phyloP scores from a whole-genome alignment of 1,140 invertebrate species.

The Macrobrachium rosenbergii region DNA sequence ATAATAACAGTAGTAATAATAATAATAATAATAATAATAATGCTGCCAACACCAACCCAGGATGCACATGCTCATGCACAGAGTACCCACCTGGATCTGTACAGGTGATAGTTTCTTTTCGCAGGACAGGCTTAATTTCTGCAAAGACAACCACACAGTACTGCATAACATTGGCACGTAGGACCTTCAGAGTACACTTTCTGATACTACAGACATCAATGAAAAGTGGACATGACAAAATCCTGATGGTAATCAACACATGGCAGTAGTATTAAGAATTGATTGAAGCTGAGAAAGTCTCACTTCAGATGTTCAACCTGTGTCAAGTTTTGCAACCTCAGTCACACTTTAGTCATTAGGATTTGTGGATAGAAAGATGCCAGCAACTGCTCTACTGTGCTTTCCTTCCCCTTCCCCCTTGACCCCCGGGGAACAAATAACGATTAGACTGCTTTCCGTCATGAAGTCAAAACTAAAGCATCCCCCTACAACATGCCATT shows the following conservation, averaged over 20 bases:
- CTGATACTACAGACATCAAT: conserved; percentile 14
- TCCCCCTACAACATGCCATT: too few relatives aligned
- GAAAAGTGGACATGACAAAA: background rate
- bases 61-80: conserved; percentile 22
- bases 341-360: too few relatives aligned
- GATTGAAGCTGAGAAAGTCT: too few relatives aligned
- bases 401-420: too few relatives aligned
- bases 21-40: background rate
- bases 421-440: too few relatives aligned
- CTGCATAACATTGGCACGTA: conserved; percentile 35
- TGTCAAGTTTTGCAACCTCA: too few relatives aligned
- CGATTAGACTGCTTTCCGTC: too few relatives aligned
- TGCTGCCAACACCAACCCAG: background rate
- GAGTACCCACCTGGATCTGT: conserved; percentile 62
- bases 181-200: conserved; percentile 20
- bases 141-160: conserved; percentile 64
- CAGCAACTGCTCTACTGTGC: too few relatives aligned
- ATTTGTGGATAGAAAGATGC: too few relatives aligned
- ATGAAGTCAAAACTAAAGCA: too few relatives aligned
- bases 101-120: conserved; percentile 62
- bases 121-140: conserved; percentile 66
- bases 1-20: background rate
- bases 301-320: too few relatives aligned
- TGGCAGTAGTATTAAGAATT: too few relatives aligned
- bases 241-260: conserved; percentile 1